Percentiles rank a stretch among this genome's conserved stretches.
Evolutionary conservation across 2,113 vertebrate species (phyloP).

Genomic region (Danio rerio): GRCz12tu NC_133188.1:13445001-13445500

Average conservation of each 20-base stretch:
- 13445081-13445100: too few relatives aligned
- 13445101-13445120: too few relatives aligned
- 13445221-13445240: not conserved
- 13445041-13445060: too few relatives aligned
- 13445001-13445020: too few relatives aligned
- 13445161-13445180: not conserved
- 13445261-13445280: not conserved
- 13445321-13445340: not conserved
- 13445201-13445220: not conserved
- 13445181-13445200: not conserved
- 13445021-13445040: too few relatives aligned
- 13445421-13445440: not conserved
- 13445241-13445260: not conserved
- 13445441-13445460: not conserved
- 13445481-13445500: not conserved
- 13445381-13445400: not conserved
- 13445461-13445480: not conserved
- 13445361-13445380: not conserved
- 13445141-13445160: not conserved
- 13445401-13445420: conserved; percentile 1
- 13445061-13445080: too few relatives aligned
- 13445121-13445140: not conserved
- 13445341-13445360: not conserved
- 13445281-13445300: not conserved
- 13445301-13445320: not conserved